phyloP scores from a whole-genome alignment of 1,140 invertebrate species.

The Dendrolimus kikuchii region DNA sequence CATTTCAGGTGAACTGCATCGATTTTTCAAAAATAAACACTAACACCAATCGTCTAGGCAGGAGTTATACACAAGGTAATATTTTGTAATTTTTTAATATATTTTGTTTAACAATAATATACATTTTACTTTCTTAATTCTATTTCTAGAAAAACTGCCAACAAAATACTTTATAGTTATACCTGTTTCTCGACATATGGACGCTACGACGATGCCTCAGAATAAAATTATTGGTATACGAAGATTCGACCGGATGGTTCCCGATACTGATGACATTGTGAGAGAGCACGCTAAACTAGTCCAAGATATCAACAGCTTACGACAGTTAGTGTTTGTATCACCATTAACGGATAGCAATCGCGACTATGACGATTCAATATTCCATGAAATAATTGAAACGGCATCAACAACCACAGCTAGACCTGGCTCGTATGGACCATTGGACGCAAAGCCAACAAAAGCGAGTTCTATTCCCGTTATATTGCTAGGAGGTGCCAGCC shows the following conservation, averaged over 20 bases:
- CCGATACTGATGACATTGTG: conserved; percentile 41
- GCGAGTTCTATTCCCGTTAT: conserved; percentile 33
- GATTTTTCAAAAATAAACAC: conserved; percentile 29
- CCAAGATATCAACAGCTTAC: conserved; percentile 55
- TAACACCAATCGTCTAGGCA: conserved; percentile 12
- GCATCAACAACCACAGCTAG: conserved; percentile 25
- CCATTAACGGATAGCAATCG: conserved; percentile 35
- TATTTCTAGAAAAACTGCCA: too few relatives aligned
- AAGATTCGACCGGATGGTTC: conserved; percentile 11
- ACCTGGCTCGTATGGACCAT: conserved; percentile 11
- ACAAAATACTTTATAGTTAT: too few relatives aligned
- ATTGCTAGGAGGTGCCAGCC: conserved; percentile 43
- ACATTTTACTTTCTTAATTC: too few relatives aligned
- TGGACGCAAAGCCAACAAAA: conserved; percentile 15
- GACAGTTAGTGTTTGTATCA: conserved; percentile 41
- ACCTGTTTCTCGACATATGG: too few relatives aligned
- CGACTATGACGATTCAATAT: conserved; percentile 60
- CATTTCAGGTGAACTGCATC: conserved; percentile 50
- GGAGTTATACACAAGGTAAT: conserved; percentile 33
- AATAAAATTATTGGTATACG: conserved; percentile 2
- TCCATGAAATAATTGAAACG: conserved; percentile 52
- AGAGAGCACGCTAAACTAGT: conserved; percentile 62
- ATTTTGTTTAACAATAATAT: too few relatives aligned
- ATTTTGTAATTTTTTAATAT: neutral
- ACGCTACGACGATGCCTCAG: neutral